Base-by-base conservation (phyloP, 2,888 invertebrate genomes). In the Chalcis sispes region DNA sequence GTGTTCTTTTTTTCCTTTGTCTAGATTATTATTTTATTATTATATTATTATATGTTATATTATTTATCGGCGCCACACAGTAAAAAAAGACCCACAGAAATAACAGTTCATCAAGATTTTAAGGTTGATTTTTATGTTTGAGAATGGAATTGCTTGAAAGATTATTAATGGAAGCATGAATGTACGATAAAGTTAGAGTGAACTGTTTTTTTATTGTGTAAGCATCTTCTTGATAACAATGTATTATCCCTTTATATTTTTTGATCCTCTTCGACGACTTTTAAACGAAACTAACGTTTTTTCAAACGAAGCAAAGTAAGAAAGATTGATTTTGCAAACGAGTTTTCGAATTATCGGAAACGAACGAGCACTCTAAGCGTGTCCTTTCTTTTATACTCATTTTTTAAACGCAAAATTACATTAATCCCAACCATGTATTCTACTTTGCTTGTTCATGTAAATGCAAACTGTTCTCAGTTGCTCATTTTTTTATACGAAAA, bases 371-470 rank as follows among this genome's bases (percentile, higher is more conserved):
- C 13, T 40, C 27, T 10, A n/a, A 54, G 18, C 15, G 42, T 62
- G 7, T 32, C 46, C 59, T 29, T 62, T 62, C 50, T 75, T 75
- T 71, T 71, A 61, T 71, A 71, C 71, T 64, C 36, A 61, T 75
- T 62, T 52, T 74, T 70, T 70, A 70, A 52, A 65, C 40, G 54
- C 61, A 36, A 76, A 76, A 77, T 67, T 72, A n/a, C 54, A 42
- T 69, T 64, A 13, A 59, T 36, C 15, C 29, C 18, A 29, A 65
- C 65, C 48, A 7, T 50, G 42, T 66, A 48, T 27, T 52, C 52
- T 50, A 48, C 25, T 58, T 65, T 59, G 27, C 61, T 77, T 67
- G 48, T 18, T n/a, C n/a, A n/a, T n/a, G n/a, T n/a, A n/a, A n/a
- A n/a, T n/a, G 62, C 66, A 64, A 58, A 72, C 69, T 66, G 61